Evolutionary conservation across 1,140 invertebrate genomes (phyloP).

Genomic region (Melanaphis sacchari): DNA sequence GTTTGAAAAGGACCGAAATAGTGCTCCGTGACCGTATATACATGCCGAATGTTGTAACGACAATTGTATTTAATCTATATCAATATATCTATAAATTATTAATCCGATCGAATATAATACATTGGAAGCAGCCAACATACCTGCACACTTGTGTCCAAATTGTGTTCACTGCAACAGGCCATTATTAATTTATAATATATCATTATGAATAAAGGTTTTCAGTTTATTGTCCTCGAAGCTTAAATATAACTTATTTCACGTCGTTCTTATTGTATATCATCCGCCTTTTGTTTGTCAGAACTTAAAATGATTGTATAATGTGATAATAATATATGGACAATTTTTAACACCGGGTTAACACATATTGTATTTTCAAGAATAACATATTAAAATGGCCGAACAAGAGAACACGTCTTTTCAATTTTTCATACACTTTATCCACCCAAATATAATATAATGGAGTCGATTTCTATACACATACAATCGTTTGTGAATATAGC

Average conservation of each 20-base stretch:
- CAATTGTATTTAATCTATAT: neutral
- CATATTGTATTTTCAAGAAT: neutral
- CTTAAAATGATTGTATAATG: neutral
- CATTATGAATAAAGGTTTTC: neutral
- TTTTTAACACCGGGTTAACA: neutral
- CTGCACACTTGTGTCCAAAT: too few relatives aligned
- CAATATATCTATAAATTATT: neutral
- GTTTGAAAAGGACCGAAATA: neutral
- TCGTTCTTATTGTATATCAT: neutral
- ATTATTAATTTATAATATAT: neutral
- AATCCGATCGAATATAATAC: neutral
- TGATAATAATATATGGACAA: neutral
- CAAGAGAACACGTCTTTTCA: neutral
- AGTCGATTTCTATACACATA: neutral
- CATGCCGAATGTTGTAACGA: neutral
- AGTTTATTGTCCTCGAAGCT: neutral
- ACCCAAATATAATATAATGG: neutral
- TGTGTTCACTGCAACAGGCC: too few relatives aligned
- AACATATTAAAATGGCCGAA: neutral
- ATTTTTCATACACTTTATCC: neutral
- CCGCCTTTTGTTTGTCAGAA: neutral
- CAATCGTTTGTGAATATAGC: neutral
- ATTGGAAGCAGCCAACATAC: too few relatives aligned
- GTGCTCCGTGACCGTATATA: neutral
- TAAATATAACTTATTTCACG: neutral